Evolutionary conservation across 2,113 vertebrate genomes (phyloP).

Genomic region (Nicator chloris): DNA sequence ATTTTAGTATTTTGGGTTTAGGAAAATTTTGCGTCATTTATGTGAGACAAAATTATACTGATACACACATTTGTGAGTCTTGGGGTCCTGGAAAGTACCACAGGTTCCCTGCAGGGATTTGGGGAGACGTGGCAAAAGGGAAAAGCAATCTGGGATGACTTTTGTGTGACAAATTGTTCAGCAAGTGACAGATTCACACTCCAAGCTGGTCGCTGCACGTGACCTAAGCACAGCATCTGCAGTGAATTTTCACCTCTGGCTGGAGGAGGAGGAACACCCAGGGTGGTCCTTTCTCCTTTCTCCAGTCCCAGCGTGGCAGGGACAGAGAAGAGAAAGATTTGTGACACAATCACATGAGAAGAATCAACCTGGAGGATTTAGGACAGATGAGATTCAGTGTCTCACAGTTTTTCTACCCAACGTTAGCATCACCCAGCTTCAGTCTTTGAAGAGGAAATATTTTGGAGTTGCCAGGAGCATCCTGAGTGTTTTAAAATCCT

Average conservation of each 20-base stretch:
- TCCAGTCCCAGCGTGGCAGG: neutral
- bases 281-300: neutral
- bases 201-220: neutral
- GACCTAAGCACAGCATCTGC: neutral
- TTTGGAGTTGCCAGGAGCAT: neutral
- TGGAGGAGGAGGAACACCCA: neutral
- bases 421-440: neutral
- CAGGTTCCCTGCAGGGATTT: neutral
- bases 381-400: neutral
- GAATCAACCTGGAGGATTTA: neutral
- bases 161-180: neutral
- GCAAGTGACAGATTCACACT: neutral
- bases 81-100: neutral
- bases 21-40: neutral
- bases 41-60: rapidly evolving
- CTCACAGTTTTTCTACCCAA: neutral
- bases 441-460: neutral
- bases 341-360: neutral
- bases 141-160: neutral
- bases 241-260: slow-evolving; percentile 4
- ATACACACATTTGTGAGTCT: rapidly evolving
- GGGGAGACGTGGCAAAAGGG: neutral
- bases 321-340: neutral
- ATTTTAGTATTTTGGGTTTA: neutral
- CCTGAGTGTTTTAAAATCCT: neutral